Evolutionary conservation across 2,113 vertebrate species (phyloP).

Genomic region (Cephalophus harveyi): DNA sequence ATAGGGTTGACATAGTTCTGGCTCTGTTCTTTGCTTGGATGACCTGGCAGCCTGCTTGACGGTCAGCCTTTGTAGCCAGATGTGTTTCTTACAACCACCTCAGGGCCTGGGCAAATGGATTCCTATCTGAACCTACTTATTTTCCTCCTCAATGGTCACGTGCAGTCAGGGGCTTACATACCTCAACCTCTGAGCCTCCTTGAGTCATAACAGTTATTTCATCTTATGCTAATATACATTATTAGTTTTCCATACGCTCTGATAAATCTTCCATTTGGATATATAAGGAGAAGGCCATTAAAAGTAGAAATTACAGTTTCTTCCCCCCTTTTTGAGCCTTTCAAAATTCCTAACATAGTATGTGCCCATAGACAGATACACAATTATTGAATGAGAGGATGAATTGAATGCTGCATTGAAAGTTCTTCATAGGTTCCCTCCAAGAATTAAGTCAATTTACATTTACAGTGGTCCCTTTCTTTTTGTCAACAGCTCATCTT

Average conservation of each 20-base stretch:
- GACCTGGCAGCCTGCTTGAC: background rate
- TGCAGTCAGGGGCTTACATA: background rate
- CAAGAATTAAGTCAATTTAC: background rate
- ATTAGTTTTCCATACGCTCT: background rate
- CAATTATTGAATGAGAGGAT: background rate
- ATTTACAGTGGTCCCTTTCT: background rate
- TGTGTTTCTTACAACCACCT: background rate
- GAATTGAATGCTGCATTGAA: background rate
- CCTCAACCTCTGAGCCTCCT: background rate
- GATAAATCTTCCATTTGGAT: background rate
- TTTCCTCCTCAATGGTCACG: background rate
- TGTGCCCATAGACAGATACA: background rate
- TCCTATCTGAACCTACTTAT: background rate
- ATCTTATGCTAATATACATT: background rate
- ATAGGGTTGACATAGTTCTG: background rate
- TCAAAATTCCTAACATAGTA: conserved; percentile 21
- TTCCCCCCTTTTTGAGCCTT: background rate
- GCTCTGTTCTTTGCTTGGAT: background rate
- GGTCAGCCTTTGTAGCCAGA: background rate
- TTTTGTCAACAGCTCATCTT: conserved; percentile 3
- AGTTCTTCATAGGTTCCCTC: background rate
- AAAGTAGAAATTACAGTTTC: background rate
- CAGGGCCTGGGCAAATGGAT: background rate
- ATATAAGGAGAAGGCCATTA: background rate
- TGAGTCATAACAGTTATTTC: background rate